A percentile compares a stretch with the other conserved stretches of the same genome.
phyloP scores from a whole-genome alignment of 2,113 vertebrate genomes.

The Lampris incognitus region DNA sequence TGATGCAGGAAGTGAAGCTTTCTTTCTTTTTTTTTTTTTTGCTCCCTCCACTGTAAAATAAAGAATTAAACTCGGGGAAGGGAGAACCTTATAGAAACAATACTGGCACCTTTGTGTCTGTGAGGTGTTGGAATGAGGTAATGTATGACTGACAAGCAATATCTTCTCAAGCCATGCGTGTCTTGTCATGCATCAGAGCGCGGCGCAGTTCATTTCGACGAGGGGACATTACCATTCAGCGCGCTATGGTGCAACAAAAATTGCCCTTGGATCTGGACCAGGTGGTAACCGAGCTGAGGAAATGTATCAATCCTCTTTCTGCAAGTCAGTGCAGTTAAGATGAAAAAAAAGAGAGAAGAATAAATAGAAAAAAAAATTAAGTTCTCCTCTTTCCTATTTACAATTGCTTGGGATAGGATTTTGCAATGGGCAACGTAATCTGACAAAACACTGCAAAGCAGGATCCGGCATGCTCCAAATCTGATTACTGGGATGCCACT shows the following conservation, averaged over 20 bases:
- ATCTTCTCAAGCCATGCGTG: slow-evolving; percentile 62
- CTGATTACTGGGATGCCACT: slow-evolving; percentile 19
- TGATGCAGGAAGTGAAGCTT: slow-evolving; percentile 69
- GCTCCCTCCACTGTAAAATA: slow-evolving; percentile 51
- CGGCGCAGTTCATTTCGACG: slow-evolving; percentile 56
- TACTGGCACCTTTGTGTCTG: slow-evolving; percentile 67
- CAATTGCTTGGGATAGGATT: slow-evolving; percentile 37
- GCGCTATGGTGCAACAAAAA: slow-evolving; percentile 55
- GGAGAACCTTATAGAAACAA: slow-evolving; percentile 36
- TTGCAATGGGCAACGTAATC: slow-evolving; percentile 28
- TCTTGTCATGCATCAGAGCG: slow-evolving; percentile 60
- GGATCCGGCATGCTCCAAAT: slow-evolving; percentile 42
- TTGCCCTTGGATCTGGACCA: slow-evolving; percentile 61
- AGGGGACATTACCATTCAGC: slow-evolving; percentile 57
- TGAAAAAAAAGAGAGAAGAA: background rate
- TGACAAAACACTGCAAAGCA: slow-evolving; percentile 30
- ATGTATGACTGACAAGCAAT: slow-evolving; percentile 70
- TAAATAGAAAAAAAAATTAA: slow-evolving; percentile 30
- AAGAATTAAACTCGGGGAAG: slow-evolving; percentile 63
- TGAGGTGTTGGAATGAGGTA: slow-evolving; percentile 61
- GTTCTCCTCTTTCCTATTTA: slow-evolving; percentile 46
- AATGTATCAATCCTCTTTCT: slow-evolving; percentile 46
- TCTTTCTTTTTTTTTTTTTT: slow-evolving; percentile 22
- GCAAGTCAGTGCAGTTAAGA: slow-evolving; percentile 52
- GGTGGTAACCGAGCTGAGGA: slow-evolving; percentile 51